Evolutionary conservation across 2,888 invertebrate genomes (phyloP), one percentile per base, ranked within the genome.

Genomic region (Diarsia dahlii): DNA sequence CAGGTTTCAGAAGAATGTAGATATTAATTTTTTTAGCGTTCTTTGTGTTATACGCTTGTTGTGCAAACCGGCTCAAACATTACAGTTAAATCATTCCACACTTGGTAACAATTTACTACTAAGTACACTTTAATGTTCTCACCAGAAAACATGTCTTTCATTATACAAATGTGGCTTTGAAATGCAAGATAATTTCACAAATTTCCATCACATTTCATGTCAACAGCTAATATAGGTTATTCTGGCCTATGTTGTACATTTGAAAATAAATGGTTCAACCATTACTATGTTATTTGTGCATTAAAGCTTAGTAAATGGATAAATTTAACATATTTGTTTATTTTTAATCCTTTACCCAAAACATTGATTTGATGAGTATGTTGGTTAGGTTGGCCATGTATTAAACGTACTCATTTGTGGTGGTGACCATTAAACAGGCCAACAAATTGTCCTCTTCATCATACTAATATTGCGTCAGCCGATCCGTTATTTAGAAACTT

Each of bases 221-320:
- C 85, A 89, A 82, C 80, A 76, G 78, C 74, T 75, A 68, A 80
- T 52, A 76, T 81, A 83, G 81, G 84, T 87, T 80, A 85, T 87
- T 87, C 69, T 89, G 92, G 91, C 92, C 92, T 93, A 92, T 93
- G 88, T 90, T 93, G 92, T 94, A 94, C 88, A 93, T 94, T 91
- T 94, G 91, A 89, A 90, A 92, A 91, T 90, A 84, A 92, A 92
- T 95, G 94, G 94, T 94, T 92, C 88, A 90, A 94, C 94, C 93
- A 93, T 94, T 92, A 90, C 86, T 90, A 93, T 91, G 90, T 93
- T 94, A 93, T 91, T 93, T 94, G 93, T 95, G 95, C 95, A 95
- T 95, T 95, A 93, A 93, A 93, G 95, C 95, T 95, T 95, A 95
- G 95, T 95, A 95, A 96, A 95, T 91, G 91, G 92, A 94, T 94